Evolutionary conservation across 2,888 invertebrate species (phyloP).

Genomic region (Drosophila nr. perissopoda): DNA sequence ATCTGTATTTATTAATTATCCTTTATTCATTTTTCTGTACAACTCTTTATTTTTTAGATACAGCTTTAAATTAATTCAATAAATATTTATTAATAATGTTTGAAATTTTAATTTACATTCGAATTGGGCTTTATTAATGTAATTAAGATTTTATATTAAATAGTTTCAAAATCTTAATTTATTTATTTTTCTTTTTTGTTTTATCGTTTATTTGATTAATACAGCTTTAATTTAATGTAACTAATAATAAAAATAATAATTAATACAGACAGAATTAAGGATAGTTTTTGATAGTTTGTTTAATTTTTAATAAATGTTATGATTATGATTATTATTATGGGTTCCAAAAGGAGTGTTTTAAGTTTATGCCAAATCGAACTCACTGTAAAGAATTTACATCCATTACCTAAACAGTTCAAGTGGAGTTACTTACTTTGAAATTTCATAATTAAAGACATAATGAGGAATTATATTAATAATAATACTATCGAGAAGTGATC

Average conservation of each 20-base stretch:
- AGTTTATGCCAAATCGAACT: neutral
- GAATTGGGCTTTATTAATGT: neutral
- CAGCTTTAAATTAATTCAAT: neutral
- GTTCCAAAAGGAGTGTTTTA: neutral
- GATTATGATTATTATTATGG: neutral
- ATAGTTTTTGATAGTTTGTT: neutral
- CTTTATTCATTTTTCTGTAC: neutral
- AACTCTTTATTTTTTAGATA: neutral
- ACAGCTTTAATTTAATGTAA: neutral
- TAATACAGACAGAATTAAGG: neutral
- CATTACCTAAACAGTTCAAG: neutral
- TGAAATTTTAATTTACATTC: too few relatives aligned
- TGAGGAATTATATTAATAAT: neutral
- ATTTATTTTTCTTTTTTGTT: neutral
- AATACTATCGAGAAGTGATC: neutral
- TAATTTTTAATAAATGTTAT: neutral
- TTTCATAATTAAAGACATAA: neutral
- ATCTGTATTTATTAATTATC: neutral
- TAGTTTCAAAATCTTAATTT: neutral
- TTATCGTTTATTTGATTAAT: neutral
- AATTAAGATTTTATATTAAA: neutral
- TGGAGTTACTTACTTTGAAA: neutral
- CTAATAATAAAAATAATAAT: neutral
- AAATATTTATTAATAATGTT: neutral
- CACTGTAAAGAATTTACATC: neutral